Conservation (phyloP, 2,113 vertebrate species). For the Oreochromis aureus region DNA sequence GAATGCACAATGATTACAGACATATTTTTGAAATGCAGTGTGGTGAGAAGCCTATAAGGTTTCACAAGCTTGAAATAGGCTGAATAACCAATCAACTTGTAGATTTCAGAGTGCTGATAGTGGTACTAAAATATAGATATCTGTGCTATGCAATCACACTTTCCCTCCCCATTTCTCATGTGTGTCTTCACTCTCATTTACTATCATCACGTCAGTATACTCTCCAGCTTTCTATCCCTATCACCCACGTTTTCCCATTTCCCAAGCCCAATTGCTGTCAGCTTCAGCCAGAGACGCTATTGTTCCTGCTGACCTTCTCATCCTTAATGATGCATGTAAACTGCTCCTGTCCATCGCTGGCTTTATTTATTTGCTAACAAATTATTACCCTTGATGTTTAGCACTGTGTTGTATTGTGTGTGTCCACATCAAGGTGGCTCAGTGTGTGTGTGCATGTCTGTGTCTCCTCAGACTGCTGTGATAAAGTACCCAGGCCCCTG, state of each 20-base stretch:
- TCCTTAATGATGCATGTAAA: conserved; percentile 70
- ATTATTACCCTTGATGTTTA: conserved; percentile 56
- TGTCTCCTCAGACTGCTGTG: conserved; percentile 16
- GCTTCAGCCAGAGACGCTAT: conserved; percentile 22
- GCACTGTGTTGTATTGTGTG: neutral
- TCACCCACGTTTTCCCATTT: neutral
- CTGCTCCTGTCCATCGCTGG: conserved; percentile 51
- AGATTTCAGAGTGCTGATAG: neutral
- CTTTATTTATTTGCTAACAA: conserved; percentile 67
- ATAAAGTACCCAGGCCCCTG: conserved; percentile 37
- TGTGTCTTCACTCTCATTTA: neutral
- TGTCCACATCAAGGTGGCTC: neutral
- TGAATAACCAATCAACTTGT: neutral
- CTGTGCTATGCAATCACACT: neutral
- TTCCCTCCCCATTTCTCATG: neutral
- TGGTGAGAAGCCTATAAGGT: neutral
- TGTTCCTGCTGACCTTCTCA: conserved; percentile 63
- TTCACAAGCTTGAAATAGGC: neutral
- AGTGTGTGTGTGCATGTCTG: neutral
- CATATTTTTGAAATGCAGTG: neutral
- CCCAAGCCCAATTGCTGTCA: conserved; percentile 34
- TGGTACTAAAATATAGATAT: neutral
- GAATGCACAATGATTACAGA: neutral
- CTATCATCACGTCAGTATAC: neutral
- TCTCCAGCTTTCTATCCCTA: neutral